Percentiles rank a stretch among this genome's conserved stretches.
Conservation (phyloP, 2,113 vertebrate genomes). For the Nematolebias whitei region DNA sequence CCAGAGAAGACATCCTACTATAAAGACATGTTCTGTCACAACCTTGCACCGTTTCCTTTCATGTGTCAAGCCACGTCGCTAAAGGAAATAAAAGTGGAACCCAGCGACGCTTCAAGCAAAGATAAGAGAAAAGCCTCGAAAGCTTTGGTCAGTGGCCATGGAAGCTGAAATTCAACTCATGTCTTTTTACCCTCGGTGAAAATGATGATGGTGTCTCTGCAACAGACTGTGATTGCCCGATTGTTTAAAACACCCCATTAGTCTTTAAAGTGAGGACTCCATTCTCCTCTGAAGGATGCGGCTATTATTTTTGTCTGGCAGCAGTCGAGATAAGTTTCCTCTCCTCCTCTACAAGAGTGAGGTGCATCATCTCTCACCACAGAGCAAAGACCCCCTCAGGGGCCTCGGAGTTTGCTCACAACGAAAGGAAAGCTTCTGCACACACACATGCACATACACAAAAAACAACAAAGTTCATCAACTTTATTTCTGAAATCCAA, state of each 20-base stretch:
- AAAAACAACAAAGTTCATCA: not conserved
- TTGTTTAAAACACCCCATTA: constrained; percentile 62
- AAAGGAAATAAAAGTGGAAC: constrained; percentile 33
- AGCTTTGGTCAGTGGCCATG: constrained; percentile 11
- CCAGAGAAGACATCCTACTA: constrained; percentile 38
- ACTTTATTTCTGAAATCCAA: constrained; percentile 30
- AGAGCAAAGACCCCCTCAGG: constrained; percentile 33
- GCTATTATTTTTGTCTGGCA: constrained; percentile 67
- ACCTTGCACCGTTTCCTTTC: constrained; percentile 29
- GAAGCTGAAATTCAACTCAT: constrained; percentile 34
- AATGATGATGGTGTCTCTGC: constrained; percentile 21
- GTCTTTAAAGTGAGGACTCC: constrained; percentile 31
- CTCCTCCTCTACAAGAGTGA: constrained; percentile 42
- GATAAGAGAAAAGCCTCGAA: constrained; percentile 25
- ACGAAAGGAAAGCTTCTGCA: not conserved
- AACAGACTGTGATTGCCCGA: constrained; percentile 42
- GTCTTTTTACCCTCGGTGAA: constrained; percentile 37
- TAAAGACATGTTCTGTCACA: constrained; percentile 32
- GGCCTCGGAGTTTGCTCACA: constrained; percentile 34
- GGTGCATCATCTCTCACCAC: constrained; percentile 49
- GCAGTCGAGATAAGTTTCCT: constrained; percentile 34
- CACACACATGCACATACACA: too few species aligned
- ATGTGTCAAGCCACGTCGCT: constrained; percentile 20
- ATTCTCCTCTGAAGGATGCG: constrained; percentile 44
- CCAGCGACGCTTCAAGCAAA: constrained; percentile 19